Percentiles rank a stretch among this genome's conserved stretches.
These are phyloP conservation scores for Hydraecia micacea DNA, from an alignment of 2,888 invertebrate genomes.

Conservation along the genomic window DNA sequence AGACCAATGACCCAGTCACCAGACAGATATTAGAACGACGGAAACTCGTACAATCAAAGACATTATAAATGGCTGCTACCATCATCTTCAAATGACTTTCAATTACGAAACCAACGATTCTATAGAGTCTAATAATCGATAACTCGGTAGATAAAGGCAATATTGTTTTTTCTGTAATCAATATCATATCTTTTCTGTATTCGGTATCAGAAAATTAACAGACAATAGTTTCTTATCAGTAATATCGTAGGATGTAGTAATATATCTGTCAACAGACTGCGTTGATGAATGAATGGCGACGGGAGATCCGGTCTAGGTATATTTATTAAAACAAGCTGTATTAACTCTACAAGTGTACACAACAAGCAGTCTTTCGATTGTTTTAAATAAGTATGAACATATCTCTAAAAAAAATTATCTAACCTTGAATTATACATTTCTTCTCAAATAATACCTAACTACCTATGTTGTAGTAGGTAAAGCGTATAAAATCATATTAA, in stretches of 20 bases:
- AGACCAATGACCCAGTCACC: background rate
- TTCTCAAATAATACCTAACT: background rate
- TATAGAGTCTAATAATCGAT: constrained; percentile 13
- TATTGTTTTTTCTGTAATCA: constrained; percentile 34
- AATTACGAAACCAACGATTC: constrained; percentile 5
- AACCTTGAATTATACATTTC: background rate
- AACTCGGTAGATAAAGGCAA: constrained; percentile 8
- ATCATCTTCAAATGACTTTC: constrained; percentile 14
- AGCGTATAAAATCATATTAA: background rate
- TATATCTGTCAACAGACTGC: constrained; percentile 16
- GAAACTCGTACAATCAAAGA: background rate
- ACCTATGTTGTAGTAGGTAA: background rate
- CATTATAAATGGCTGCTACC: background rate
- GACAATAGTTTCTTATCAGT: constrained; percentile 50
- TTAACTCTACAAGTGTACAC: background rate
- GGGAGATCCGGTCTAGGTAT: constrained; percentile 1
- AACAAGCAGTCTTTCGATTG: background rate
- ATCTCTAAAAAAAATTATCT: too few species aligned
- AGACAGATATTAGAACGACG: background rate
- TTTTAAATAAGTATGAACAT: background rate
- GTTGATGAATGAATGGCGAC: constrained; percentile 40
- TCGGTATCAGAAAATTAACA: constrained; percentile 22
- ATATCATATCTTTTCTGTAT: constrained; percentile 15
- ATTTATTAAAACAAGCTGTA: background rate
- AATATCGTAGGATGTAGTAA: constrained; percentile 15